phyloP scores from a whole-genome alignment of 1,140 invertebrate genomes.

The Camponotus floridanus region DNA sequence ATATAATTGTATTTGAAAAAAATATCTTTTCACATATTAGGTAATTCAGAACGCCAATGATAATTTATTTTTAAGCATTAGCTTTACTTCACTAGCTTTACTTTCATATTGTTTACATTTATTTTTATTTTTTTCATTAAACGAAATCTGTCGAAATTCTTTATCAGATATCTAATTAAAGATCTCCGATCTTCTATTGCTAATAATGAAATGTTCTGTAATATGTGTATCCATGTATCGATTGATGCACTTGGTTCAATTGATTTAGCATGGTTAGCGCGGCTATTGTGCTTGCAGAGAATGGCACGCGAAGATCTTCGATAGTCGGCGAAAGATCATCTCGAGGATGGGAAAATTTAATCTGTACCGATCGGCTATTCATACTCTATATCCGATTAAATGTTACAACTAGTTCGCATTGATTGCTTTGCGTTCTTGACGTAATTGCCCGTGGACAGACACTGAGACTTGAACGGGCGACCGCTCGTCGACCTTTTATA shows the following conservation, averaged over 20 bases:
- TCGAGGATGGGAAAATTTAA: slow-evolving; percentile 35
- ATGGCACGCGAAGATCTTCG: slow-evolving; percentile 18
- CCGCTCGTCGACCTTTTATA: slow-evolving; percentile 8
- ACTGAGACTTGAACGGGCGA: not conserved
- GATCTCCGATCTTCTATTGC: not conserved
- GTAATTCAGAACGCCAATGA: not conserved
- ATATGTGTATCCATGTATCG: not conserved
- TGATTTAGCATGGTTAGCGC: slow-evolving; percentile 10
- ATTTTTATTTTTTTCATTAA: not conserved
- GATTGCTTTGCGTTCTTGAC: slow-evolving; percentile 8
- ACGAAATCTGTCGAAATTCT: not conserved
- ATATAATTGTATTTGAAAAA: not conserved
- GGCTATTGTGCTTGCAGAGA: slow-evolving; percentile 29
- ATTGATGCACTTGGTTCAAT: slow-evolving; percentile 33
- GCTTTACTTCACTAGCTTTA: not conserved
- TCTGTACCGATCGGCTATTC: slow-evolving; percentile 16
- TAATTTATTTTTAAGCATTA: not conserved
- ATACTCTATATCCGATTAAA: slow-evolving; percentile 44
- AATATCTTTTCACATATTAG: not conserved
- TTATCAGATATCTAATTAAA: not conserved
- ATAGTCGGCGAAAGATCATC: slow-evolving; percentile 8
- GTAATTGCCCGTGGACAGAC: not conserved
- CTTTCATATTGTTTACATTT: not conserved
- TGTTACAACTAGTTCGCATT: slow-evolving; percentile 27
- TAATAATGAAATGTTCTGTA: not conserved